Percentiles rank a stretch among this genome's conserved stretches.
These are phyloP conservation scores for Stegodyphus mimosarum DNA, from an alignment of 1,140 invertebrate genomes.

Conservation along the genomic window DNA sequence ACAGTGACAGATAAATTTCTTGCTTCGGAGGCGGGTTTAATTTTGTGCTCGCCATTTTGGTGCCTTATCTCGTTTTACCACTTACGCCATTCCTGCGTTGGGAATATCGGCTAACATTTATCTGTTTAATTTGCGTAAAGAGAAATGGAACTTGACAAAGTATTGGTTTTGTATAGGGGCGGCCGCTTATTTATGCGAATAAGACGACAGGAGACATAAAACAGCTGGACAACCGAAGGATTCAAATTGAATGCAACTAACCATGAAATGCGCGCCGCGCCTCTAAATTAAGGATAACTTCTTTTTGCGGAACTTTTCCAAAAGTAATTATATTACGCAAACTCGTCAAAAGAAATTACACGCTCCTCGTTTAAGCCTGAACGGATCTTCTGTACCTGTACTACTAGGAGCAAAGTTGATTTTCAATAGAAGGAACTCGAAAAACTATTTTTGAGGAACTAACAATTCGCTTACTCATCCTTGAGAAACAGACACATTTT, in stretches of 20 bases:
- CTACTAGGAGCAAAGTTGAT: too few species aligned
- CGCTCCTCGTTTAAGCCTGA: too few species aligned
- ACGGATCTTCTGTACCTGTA: too few species aligned
- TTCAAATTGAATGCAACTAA: not conserved
- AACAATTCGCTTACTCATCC: too few species aligned
- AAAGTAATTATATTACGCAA: not conserved
- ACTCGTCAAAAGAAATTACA: not conserved
- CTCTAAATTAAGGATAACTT: not conserved
- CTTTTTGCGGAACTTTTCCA: not conserved
- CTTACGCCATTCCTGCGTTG: not conserved
- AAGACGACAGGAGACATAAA: not conserved
- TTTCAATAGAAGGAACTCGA: too few species aligned
- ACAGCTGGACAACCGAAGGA: not conserved
- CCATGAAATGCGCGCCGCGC: not conserved
- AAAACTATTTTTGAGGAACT: too few species aligned
- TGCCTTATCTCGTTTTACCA: not conserved
- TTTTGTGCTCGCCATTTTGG: not conserved
- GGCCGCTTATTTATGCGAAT: not conserved
- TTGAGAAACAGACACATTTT: too few species aligned
- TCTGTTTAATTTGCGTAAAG: not conserved
- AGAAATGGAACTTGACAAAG: constrained; percentile 2
- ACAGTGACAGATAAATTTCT: not conserved
- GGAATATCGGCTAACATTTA: not conserved
- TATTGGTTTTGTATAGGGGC: not conserved
- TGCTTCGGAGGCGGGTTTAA: not conserved